Percentiles rank a stretch among this genome's conserved stretches.
Conservation (phyloP, 2,113 vertebrate genomes). For the Sphyrna mokarran region DNA sequence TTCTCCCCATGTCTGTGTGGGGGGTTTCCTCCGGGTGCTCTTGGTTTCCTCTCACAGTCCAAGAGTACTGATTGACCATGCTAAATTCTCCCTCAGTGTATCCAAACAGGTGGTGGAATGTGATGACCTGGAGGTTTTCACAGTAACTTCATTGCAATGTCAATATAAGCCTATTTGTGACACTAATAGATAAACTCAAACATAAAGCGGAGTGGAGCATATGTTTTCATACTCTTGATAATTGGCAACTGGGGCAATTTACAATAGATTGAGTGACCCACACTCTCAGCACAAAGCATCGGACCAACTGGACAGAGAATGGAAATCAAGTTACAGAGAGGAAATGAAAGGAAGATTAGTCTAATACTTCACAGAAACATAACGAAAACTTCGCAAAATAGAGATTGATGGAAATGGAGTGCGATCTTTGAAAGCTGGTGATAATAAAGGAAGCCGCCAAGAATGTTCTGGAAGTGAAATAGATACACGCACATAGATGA, state of each 20-base stretch:
- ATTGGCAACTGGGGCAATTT: neutral
- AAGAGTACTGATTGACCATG: too few species aligned
- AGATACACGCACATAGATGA: neutral
- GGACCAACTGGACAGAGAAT: neutral
- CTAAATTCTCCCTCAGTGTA: too few species aligned
- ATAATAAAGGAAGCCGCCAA: neutral
- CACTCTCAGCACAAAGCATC: neutral
- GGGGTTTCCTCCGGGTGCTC: too few species aligned
- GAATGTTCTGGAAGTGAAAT: neutral
- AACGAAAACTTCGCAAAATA: neutral
- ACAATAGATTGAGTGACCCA: neutral
- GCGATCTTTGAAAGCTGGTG: neutral
- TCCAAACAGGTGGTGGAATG: too few species aligned
- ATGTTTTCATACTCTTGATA: neutral
- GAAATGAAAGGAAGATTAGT: neutral
- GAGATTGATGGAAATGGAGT: neutral
- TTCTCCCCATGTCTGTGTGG: too few species aligned
- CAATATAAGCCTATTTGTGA: too few species aligned
- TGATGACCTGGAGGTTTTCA: too few species aligned
- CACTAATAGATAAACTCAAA: too few species aligned
- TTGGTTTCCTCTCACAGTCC: too few species aligned
- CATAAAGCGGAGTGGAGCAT: neutral
- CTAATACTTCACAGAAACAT: neutral
- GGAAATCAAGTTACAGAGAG: neutral
- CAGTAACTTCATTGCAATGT: too few species aligned